phyloP scores from a whole-genome alignment of 2,113 vertebrate species.

The Circaetus cinerascens region DNA sequence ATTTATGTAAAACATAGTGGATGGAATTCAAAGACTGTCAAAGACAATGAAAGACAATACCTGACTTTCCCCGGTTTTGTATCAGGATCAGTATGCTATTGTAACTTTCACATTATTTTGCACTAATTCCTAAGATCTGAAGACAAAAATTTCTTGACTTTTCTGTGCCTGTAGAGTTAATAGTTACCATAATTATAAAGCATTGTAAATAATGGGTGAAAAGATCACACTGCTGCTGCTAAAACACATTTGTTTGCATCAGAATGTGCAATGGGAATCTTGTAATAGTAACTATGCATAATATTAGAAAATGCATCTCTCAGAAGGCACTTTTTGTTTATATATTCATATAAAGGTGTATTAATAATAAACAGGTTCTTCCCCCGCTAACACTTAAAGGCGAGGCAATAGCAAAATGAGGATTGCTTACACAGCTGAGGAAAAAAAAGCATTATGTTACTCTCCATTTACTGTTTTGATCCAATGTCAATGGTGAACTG shows the following conservation, averaged over 20 bases:
- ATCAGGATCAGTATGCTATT: not conserved
- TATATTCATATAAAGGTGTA: not conserved
- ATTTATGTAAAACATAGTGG: not conserved
- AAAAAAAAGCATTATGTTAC: not conserved
- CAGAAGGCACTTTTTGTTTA: not conserved
- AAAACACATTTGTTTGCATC: not conserved
- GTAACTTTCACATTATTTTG: not conserved
- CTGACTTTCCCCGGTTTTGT: not conserved
- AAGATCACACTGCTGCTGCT: not conserved
- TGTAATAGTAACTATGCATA: not conserved
- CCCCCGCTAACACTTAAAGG: not conserved
- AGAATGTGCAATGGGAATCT: not conserved
- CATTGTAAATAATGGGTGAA: not conserved
- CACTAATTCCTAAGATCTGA: not conserved
- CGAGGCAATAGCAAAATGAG: not conserved
- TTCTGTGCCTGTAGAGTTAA: not conserved
- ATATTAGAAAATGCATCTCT: not conserved
- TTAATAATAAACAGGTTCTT: not conserved
- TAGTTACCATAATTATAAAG: not conserved
- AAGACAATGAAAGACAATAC: constrained; percentile 22
- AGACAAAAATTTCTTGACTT: not conserved
- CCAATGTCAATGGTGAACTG: not conserved
- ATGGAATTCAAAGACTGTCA: not conserved
- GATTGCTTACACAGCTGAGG: not conserved
- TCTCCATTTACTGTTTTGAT: not conserved